Percentiles rank a stretch among this genome's conserved stretches.
Conservation (phyloP, 2,113 vertebrate genomes). For the Menidia beryllina region DNA sequence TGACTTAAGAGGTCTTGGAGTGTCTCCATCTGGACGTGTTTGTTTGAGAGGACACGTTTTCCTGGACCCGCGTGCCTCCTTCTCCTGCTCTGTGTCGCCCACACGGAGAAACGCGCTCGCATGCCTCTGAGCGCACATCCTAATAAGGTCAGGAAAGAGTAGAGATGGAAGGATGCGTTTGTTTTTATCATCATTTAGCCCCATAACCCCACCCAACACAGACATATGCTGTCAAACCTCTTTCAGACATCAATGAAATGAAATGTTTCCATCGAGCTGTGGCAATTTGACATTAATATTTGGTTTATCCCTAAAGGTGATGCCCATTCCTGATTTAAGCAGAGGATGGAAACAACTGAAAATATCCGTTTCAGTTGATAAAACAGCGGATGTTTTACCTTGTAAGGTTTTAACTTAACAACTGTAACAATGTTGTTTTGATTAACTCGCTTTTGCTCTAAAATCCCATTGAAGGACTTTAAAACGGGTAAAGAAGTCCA, state of each 20-base stretch:
- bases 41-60: constrained; percentile 7
- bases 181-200: constrained; percentile 31
- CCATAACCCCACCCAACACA: neutral
- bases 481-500: no score
- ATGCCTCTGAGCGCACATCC: constrained; percentile 7
- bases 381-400: no score
- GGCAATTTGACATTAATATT: no score
- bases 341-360: no score
- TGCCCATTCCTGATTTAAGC: no score
- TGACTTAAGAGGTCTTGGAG: constrained; percentile 16
- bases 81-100: neutral
- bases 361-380: no score
- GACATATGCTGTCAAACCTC: neutral
- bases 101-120: neutral
- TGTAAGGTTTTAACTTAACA: no score
- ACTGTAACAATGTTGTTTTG: no score
- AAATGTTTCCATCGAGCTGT: no score
- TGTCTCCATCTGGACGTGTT: constrained; percentile 3
- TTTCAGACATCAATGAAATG: neutral
- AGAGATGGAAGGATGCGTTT: constrained; percentile 23
- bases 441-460: no score
- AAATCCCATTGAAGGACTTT: no score
- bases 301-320: no score
- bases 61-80: neutral
- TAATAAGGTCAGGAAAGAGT: constrained; percentile 44